Percentiles rank a stretch among this genome's conserved stretches.
Evolutionary conservation across 2,113 vertebrate species (phyloP).

Genomic region (Mormoops blainvillei): DNA sequence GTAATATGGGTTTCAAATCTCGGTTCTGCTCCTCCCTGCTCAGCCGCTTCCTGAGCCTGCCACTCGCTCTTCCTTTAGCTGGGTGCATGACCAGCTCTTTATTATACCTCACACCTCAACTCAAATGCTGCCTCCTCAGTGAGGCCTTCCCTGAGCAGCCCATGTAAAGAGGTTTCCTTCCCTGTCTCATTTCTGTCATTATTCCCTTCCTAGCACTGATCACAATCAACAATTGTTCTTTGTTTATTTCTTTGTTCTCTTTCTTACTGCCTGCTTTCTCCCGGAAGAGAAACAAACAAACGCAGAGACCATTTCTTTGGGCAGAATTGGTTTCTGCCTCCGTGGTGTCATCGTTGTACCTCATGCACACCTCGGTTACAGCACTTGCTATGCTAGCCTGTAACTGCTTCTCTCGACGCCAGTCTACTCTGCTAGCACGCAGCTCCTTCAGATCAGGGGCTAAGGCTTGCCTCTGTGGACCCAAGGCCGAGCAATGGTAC

Average conservation of each 20-base stretch:
- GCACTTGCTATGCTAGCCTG: not conserved
- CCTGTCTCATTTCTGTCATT: not conserved
- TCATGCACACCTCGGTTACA: accelerated
- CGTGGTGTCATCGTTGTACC: accelerated
- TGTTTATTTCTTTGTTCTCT: not conserved
- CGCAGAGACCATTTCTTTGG: not conserved
- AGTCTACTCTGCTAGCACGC: not conserved
- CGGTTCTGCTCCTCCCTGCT: not conserved
- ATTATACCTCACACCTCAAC: not conserved
- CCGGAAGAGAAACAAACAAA: not conserved
- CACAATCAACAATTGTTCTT: not conserved
- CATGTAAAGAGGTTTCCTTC: not conserved
- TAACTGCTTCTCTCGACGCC: not conserved
- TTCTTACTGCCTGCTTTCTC: not conserved
- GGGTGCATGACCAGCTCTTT: not conserved
- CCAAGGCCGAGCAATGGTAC: not conserved
- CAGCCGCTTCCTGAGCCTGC: not conserved
- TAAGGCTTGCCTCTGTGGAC: not conserved
- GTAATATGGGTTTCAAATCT: not conserved
- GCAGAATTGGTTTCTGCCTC: not conserved
- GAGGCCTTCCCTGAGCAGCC: not conserved
- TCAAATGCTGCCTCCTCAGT: not conserved
- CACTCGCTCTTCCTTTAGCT: not conserved
- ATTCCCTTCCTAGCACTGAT: not conserved
- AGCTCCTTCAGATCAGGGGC: not conserved